These are phyloP conservation scores for Bolinopsis microptera DNA, from an alignment of 37 sponge, comb jelly and placozoan genomes.

Conservation along the genomic window DNA sequence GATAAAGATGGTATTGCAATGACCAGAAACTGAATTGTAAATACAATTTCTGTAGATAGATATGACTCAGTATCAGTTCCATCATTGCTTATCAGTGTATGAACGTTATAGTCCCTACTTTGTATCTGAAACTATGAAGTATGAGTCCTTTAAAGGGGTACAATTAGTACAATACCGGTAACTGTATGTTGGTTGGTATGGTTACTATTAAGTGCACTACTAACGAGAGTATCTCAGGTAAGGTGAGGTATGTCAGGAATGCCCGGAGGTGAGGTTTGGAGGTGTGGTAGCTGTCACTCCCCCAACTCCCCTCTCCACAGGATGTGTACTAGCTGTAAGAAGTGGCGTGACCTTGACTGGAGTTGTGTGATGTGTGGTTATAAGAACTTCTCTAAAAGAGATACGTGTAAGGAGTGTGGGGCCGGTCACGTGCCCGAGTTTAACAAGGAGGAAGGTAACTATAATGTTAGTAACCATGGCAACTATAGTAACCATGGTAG, in stretches of 20 bases:
- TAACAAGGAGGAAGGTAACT: neutral
- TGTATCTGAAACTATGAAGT: no score
- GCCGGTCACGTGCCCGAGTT: neutral
- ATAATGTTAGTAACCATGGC: neutral
- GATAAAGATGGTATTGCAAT: no score
- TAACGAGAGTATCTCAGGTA: no score
- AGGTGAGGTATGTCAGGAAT: neutral
- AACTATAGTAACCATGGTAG: neutral
- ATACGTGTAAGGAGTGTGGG: conserved; percentile 27
- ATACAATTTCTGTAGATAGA: no score
- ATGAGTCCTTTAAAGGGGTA: no score
- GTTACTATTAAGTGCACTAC: no score
- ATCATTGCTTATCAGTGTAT: no score
- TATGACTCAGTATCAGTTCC: no score
- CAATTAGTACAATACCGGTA: no score
- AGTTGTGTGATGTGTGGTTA: conserved; percentile 8
- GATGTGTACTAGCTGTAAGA: conserved; percentile 9
- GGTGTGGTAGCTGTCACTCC: neutral
- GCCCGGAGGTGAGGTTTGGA: neutral
- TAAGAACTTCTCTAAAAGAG: conserved; percentile 33
- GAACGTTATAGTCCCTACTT: no score
- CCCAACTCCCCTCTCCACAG: neutral
- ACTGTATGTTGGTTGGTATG: no score
- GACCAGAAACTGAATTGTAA: no score
- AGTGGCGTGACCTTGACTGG: conserved; percentile 59